Base-by-base conservation (phyloP, 23 tunicate genomes). In the Oikopleura vanhoeffeni region DNA sequence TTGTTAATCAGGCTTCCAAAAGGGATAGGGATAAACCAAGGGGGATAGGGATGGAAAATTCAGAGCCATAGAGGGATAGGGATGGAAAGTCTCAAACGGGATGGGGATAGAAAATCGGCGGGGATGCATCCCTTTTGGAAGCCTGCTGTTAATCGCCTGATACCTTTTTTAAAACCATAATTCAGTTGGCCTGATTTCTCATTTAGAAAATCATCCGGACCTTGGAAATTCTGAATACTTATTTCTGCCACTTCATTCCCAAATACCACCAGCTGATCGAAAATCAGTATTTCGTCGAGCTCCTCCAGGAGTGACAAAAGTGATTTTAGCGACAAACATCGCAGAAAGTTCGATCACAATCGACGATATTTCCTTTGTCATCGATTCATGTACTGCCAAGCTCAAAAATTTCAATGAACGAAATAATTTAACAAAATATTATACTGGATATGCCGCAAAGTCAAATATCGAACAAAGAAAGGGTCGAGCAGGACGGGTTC, bases 381-480 rank as follows among this genome's bases (percentile, higher is more conserved):
- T 92, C 40, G 97, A 92, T 84, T 92, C 97, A 0, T 92, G 97
- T 91, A 92, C 89, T 76, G 97, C 89, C 13, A 92, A 92, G 84
- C 87, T 89, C 92, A 92, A 92, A 87, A 92, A 89, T 92, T 92
- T 92, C 76, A 91, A 91, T 30, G 88, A 91, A 0, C 97, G 89
- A 89, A 92, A 92, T 89, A 92, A 92, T 85, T 8, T 92, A 92
- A 92, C 97, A 41, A 92, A 92, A 87, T 92, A 92, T 60, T 90
- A 92, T 84, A 92, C 97, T 67, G 91, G 89, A 86, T 92, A 92
- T 92, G 97, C 97, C 40, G 89, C 97, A 49, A 49, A 49, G 57
- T 89, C 92, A 8, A 92, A 92, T 83, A 42, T 92, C 83, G 97
- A 92, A 57, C 97, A 92, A 42, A 41, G 97, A 30, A 92, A 92